phyloP scores from a whole-genome alignment of 2,888 invertebrate species.

The Drosophila kokeensis region DNA sequence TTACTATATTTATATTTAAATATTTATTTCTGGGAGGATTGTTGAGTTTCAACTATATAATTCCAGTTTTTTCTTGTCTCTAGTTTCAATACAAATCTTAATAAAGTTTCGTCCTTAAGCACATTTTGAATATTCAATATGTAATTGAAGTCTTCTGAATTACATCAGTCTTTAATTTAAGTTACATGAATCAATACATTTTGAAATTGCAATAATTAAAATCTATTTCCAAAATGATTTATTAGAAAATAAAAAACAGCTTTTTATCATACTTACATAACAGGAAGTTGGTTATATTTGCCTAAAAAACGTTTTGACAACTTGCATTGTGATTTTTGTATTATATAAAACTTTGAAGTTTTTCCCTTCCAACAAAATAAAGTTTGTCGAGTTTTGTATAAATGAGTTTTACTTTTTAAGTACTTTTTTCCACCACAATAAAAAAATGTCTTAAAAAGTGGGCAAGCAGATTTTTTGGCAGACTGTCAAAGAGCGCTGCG shows the following conservation, averaged over 20 bases:
- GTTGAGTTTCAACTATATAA: not conserved
- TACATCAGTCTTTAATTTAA: not conserved
- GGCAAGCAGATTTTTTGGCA: constrained; percentile 1
- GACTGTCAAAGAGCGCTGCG: not conserved
- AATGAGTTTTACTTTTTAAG: not conserved
- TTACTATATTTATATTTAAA: not conserved
- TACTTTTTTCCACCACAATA: constrained; percentile 4
- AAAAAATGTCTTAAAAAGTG: constrained; percentile 2
- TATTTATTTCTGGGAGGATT: not conserved
- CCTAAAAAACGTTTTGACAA: not conserved
- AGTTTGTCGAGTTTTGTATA: not conserved
- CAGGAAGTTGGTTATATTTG: not conserved
- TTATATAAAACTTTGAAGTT: not conserved
- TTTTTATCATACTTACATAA: not conserved
- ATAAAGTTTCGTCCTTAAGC: not conserved
- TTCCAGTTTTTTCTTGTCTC: not conserved
- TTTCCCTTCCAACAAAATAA: not conserved
- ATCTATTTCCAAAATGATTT: not conserved
- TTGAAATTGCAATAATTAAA: not conserved
- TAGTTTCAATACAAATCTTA: not conserved
- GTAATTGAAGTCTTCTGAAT: not conserved
- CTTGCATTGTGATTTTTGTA: not conserved
- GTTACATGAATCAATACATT: not conserved
- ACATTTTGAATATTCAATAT: not conserved
- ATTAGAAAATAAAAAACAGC: not conserved